Evolutionary conservation across 2,113 vertebrate species (phyloP).

Genomic region (Brienomyrus brachyistius): DNA sequence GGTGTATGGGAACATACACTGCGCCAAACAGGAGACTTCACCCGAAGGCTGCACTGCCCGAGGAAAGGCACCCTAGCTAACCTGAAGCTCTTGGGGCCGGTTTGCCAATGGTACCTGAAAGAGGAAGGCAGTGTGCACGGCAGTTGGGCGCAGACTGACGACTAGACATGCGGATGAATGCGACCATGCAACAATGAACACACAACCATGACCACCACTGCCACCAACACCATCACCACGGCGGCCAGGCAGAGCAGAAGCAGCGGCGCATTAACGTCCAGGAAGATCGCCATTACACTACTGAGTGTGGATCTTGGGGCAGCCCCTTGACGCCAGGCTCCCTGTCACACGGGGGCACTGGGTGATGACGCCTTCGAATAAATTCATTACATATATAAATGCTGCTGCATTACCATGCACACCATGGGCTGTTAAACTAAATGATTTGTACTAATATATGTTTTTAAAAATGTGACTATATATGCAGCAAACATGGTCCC

Average conservation of each 20-base stretch:
- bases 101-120: background rate
- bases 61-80: background rate
- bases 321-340: background rate
- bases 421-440: background rate
- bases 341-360: background rate
- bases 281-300: background rate
- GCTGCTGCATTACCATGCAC: background rate
- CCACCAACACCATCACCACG: background rate
- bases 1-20: background rate
- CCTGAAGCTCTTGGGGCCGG: background rate
- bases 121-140: conserved; percentile 4
- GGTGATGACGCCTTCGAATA: background rate
- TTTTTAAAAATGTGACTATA: background rate
- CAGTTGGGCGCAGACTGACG: background rate
- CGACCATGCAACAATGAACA: conserved; percentile 29
- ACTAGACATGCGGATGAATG: conserved; percentile 56
- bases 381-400: background rate
- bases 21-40: background rate
- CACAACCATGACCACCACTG: background rate
- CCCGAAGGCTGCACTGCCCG: background rate
- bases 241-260: conserved; percentile 1
- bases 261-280: background rate
- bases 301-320: background rate
- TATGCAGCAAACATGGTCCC: background rate
- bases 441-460: background rate